phyloP scores from a whole-genome alignment of 2,797 vertebrate genomes.

The Spondyliosoma cantharus region DNA sequence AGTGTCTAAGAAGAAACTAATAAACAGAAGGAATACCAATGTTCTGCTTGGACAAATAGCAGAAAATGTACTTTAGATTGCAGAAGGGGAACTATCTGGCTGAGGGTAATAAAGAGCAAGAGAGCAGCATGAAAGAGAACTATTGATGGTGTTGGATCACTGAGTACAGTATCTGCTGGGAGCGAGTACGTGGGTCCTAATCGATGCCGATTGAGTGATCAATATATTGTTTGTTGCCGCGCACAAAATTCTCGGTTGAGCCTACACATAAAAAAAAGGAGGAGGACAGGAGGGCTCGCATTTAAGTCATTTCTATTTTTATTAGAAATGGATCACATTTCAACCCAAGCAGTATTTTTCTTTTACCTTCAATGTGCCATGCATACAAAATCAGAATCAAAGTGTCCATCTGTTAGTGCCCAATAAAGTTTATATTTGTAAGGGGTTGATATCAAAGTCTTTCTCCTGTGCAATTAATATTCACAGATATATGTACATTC shows the following conservation, averaged over 20 bases:
- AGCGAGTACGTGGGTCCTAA: slow-evolving; percentile 35
- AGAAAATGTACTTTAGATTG: not conserved
- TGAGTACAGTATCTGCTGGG: slow-evolving; percentile 28
- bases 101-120: slow-evolving; percentile 20
- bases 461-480: slow-evolving; percentile 83
- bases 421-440: slow-evolving; percentile 73
- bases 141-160: slow-evolving; percentile 36
- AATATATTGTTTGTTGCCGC: slow-evolving; percentile 25
- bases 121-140: slow-evolving; percentile 47
- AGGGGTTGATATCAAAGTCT: slow-evolving; percentile 81
- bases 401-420: slow-evolving; percentile 75
- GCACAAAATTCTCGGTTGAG: slow-evolving; percentile 22
- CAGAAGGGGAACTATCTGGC: not conserved
- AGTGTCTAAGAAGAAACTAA: slow-evolving; percentile 12
- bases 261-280: slow-evolving; percentile 20
- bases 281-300: slow-evolving; percentile 16
- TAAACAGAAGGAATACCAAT: not conserved
- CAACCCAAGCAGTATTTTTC: slow-evolving; percentile 73
- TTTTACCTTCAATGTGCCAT: slow-evolving; percentile 74
- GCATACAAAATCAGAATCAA: slow-evolving; percentile 84
- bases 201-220: slow-evolving; percentile 33
- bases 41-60: slow-evolving; percentile 12
- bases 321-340: slow-evolving; percentile 85
- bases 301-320: slow-evolving; percentile 77
- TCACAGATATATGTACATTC: slow-evolving; percentile 88